Base-by-base conservation (phyloP, 2,888 invertebrate species). In the Drosophila neonasuta region DNA sequence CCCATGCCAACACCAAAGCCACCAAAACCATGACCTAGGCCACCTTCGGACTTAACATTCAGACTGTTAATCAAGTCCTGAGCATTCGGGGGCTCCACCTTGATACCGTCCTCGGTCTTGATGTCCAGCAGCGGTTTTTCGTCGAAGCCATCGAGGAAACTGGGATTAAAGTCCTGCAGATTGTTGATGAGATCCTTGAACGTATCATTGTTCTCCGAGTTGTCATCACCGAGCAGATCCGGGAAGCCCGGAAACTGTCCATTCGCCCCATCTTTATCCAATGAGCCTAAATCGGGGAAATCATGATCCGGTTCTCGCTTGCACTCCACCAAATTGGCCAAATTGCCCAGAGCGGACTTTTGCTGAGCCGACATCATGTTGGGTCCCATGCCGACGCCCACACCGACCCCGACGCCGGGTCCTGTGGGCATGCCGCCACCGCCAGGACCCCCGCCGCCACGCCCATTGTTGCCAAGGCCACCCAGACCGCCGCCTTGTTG, bases 171-270 rank as follows among this genome's bases (percentile, higher is more conserved):
- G 87, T 95, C 96, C 66, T 95, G 95, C 89, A 97, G 95, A 91
- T 97, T 97, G 29, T 95, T 96, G 79, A 97, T 96, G 86, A 97
- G 93, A 90, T 96, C 96, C 90, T 97, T 96, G 89, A 97, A 95
- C 45, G 95, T 94, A 81, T 94, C 95, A 70, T 95, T 94, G 87
- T 96, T 96, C 85, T 95, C 95, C 77, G 94, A 94, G 68, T 96
- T 95, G 79, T 96, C 96, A 85, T 96, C 96, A 54, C 95, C 96
- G 89, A 96, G 95, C 72, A 96, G 93, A 88, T 96, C 96, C 32
- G 95, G 94, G 80, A 96, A 93, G 10, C 94, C 95, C 1, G 95
- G 95, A 91, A 96, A 96, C 51, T 94, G 94, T 9, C 94, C 94
- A 88, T 94, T 94, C 10, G 93, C 93, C 3, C 94, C 95, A 88